A percentile compares a stretch with the other conserved stretches of the same genome.
Conservation (phyloP, 2,888 invertebrate species). For the Danaus chrysippus region DNA sequence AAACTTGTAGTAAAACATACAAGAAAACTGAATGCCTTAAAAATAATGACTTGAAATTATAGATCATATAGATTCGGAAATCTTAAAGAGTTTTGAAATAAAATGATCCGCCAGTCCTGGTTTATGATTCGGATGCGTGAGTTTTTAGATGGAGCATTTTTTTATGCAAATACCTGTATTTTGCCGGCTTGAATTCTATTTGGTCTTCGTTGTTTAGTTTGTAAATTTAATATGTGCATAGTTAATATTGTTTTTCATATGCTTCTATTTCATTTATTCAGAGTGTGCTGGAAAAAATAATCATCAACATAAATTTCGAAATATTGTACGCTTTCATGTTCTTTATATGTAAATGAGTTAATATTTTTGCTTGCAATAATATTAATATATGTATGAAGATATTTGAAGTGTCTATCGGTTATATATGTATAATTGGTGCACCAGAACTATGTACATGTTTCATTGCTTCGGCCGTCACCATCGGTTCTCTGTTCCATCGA, state of each 20-base stretch:
- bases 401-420: neutral
- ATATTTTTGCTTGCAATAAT: neutral
- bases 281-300: too few relatives aligned
- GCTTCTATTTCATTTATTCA: neutral
- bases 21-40: too few relatives aligned
- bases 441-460: neutral
- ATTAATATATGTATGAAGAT: neutral
- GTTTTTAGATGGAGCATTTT: neutral
- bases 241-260: constrained; percentile 5
- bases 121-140: neutral
- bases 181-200: constrained; percentile 4
- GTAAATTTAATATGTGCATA: constrained; percentile 8
- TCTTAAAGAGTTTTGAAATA: constrained; percentile 1
- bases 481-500: constrained; percentile 17
- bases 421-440: neutral
- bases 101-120: neutral
- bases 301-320: too few relatives aligned
- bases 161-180: constrained; percentile 7
- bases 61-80: neutral
- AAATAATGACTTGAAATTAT: too few relatives aligned
- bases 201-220: constrained; percentile 1
- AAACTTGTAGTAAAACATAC: too few relatives aligned
- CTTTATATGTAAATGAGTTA: neutral
- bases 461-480: constrained; percentile 7
- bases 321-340: neutral